A percentile compares a stretch with the other conserved stretches of the same genome.
phyloP scores from a whole-genome alignment of 2,888 invertebrate genomes.

The Athetis lepigone region DNA sequence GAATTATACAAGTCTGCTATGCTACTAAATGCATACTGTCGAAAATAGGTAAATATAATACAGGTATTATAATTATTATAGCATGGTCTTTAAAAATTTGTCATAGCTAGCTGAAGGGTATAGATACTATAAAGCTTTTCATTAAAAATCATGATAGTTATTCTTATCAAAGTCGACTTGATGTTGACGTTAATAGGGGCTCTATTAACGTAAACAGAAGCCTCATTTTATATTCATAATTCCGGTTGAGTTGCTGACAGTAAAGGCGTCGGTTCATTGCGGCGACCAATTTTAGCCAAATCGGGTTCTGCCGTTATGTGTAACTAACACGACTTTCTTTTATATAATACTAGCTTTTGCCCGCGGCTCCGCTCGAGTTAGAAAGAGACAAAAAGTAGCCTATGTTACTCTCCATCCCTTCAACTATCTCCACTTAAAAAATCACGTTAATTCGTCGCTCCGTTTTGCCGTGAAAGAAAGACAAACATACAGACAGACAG shows the following conservation, averaged over 20 bases:
- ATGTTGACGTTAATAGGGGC: conserved; percentile 43
- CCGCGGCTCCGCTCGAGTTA: too few species aligned
- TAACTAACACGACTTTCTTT: too few species aligned
- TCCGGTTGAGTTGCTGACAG: conserved; percentile 71
- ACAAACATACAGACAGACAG: too few species aligned
- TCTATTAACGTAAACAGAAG: conserved; percentile 35
- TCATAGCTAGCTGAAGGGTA: too few species aligned
- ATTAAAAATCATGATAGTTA: conserved; percentile 17
- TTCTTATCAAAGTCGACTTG: conserved; percentile 16
- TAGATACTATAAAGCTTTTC: conserved; percentile 1
- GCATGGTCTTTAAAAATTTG: conserved; percentile 41
- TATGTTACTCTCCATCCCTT: too few species aligned
- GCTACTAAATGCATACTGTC: conserved; percentile 6
- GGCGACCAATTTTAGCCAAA: conserved; percentile 2
- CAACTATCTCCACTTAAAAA: too few species aligned
- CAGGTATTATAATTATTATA: conserved; percentile 25
- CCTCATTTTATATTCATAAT: conserved; percentile 51
- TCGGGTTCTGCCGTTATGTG: too few species aligned
- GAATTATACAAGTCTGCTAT: neutral
- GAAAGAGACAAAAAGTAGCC: too few species aligned
- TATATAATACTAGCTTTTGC: too few species aligned
- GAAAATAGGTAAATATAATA: neutral
- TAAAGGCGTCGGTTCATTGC: conserved; percentile 54
- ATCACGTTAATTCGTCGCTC: too few species aligned
- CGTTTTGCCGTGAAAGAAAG: too few species aligned